Base-by-base conservation (phyloP, 1,140 invertebrate species). In the Drosophila simulans region DNA sequence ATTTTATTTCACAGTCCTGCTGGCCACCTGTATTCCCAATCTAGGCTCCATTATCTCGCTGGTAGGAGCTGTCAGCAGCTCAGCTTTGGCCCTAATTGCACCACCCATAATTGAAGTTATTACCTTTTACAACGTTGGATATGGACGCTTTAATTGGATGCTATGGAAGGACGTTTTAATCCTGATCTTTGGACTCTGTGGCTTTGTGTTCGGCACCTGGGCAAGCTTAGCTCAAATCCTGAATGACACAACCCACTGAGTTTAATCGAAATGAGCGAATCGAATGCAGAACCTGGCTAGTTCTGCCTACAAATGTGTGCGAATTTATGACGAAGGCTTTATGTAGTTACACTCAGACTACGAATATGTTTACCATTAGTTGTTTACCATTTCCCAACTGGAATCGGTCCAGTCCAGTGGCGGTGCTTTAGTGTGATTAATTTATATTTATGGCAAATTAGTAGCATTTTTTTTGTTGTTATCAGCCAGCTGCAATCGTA, bases 91-190 rank as follows among this genome's bases (percentile, higher is more conserved):
- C 0, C 93, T 98, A 0, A 97, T 99, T 74, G 97, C 98, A 77
- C 98, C 98, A 51, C 97, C 98, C 0, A 92, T 98, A 13, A 96
- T 99, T 60, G 97, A 99, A 91, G 95, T 98, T n/a, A 94, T 98
- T 25, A 96, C 95, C 3, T 95, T 95, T 78, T 96, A 95, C 94
- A 94, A 95, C 5, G 93, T 94, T 46, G 94, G 94, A 17, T 93
- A 95, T 45, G 95, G 95, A 11, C 93, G 92, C 77, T 93, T 93
- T 65, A 93, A 94, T 55, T 95, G 94, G 94, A 93, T 94, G 48
- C 88, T 96, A 4, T 95, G 94, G 94, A 97, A 97, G 89, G 95
- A 97, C 93, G 76, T 96, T 45, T 65, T 92, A 1, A 96, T 97
- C 40, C 94, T 96, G 10, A 62, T 95, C 1, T 96, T 97, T 82